Conservation (phyloP, 2,888 invertebrate genomes). For the Campoplex capitator region DNA sequence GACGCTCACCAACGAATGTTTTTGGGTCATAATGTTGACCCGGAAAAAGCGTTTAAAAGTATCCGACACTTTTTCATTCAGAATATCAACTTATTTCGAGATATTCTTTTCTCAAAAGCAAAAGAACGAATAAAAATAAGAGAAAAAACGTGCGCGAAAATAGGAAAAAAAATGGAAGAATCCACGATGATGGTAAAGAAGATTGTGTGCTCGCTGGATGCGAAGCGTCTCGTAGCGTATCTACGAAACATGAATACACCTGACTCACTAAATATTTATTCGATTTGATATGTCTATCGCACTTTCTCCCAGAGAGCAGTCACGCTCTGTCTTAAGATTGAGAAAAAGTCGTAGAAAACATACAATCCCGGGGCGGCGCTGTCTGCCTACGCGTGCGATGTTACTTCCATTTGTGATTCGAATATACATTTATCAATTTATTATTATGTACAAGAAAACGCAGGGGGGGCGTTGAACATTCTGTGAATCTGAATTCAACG, state of each 20-base stretch:
- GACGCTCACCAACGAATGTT: not conserved
- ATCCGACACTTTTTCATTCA: not conserved
- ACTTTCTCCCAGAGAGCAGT: not conserved
- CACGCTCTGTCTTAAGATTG: constrained; percentile 2
- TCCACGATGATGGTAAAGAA: constrained; percentile 5
- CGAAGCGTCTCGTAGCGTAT: not conserved
- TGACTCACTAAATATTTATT: constrained; percentile 54
- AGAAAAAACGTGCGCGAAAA: not conserved
- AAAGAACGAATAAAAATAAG: not conserved
- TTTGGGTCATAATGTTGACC: not conserved
- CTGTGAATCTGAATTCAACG: constrained; percentile 50
- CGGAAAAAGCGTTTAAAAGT: not conserved
- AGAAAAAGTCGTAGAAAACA: constrained; percentile 50
- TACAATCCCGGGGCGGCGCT: constrained; percentile 5
- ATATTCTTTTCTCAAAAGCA: not conserved
- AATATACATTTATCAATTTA: constrained; percentile 55
- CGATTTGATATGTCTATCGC: constrained; percentile 42
- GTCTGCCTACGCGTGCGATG: constrained; percentile 17
- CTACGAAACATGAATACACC: constrained; percentile 31
- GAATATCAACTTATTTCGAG: not conserved
- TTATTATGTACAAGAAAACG: constrained; percentile 29
- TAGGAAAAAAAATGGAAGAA: not conserved
- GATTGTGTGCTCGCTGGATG: not conserved
- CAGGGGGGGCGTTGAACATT: not conserved
- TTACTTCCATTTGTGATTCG: constrained; percentile 37